Evolutionary conservation across 2,888 invertebrate genomes (phyloP), one percentile per base, ranked within the genome.

Genomic region (Diplazon laetatorius): DNA sequence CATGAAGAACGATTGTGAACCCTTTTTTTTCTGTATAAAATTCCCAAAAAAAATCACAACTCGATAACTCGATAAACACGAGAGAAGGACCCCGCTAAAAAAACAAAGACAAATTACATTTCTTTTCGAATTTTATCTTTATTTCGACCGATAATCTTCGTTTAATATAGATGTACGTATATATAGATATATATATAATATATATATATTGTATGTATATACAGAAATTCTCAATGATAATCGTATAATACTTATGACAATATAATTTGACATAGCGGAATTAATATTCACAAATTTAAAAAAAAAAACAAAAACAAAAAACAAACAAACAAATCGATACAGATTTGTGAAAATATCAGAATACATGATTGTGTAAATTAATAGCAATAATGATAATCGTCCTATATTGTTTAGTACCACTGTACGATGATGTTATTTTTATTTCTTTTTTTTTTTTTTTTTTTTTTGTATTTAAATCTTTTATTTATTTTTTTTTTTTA

Each of bases 161-260:
- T 73, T 66, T 66, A 39, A 69, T 69, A 69, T 25, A 25, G 52
- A 52, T 52, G 6, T 66, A 35, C 50, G 44, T 52, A 52, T 50
- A 25, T 52, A 42, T 55, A 44, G 18, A 66, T 63, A 52, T n/a
- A n/a, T n/a, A n/a, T n/a, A n/a, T n/a, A n/a, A n/a, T 66, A 66
- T 18, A 39, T 66, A 42, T 66, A 44, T 52, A 44, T 68, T 44
- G 44, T 72, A 72, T 55, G 42, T 72, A 72, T 72, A 72, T 72
- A 72, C 72, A 72, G 72, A 72, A 63, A 72, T 72, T 72, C 63
- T 72, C 63, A 63, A 57, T n/a, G n/a, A n/a, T 63, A 55, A 63
- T 65, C 57, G 20, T 72, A 52, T 72, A 63, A 72, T 71, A 72
- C 63, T 72, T 57, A 72, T 72, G 63, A 63, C 55, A 44, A 57